phyloP scores from a whole-genome alignment of 2,888 invertebrate species.

The Caenorhabditis drosophilae region DNA sequence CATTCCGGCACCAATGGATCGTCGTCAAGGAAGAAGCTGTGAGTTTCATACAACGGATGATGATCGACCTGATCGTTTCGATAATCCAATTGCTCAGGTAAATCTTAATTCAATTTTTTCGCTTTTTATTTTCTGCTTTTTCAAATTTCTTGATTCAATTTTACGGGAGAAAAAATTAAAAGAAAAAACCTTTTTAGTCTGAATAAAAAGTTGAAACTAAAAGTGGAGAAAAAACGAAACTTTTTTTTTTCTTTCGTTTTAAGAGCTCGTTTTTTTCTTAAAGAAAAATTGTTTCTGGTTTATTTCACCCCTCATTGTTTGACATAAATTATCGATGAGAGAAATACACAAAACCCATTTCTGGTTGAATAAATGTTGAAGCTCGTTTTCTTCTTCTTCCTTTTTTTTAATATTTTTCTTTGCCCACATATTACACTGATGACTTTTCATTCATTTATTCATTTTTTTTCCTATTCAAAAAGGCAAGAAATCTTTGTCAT shows the following conservation, averaged over 20 bases:
- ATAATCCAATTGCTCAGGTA: slow-evolving; percentile 60
- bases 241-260: background rate
- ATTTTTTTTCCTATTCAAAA: background rate
- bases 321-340: too few relatives aligned
- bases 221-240: background rate
- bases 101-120: slow-evolving; percentile 1
- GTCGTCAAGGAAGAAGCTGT: slow-evolving; percentile 56
- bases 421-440: slow-evolving; percentile 2
- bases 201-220: background rate
- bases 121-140: too few relatives aligned
- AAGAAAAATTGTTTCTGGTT: background rate
- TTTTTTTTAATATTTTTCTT: background rate
- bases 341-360: too few relatives aligned
- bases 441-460: too few relatives aligned
- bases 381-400: background rate
- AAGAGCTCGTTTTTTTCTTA: background rate
- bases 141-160: background rate
- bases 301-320: too few relatives aligned
- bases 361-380: too few relatives aligned
- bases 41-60: slow-evolving; percentile 50
- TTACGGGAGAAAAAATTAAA: background rate
- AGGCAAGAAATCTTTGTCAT: too few relatives aligned
- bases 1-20: slow-evolving; percentile 46
- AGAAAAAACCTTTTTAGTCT: background rate
- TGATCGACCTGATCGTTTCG: slow-evolving; percentile 43